These are phyloP conservation scores for Drosophila neotestacea DNA, from an alignment of 2,888 invertebrate species.

Conservation along the genomic window DNA sequence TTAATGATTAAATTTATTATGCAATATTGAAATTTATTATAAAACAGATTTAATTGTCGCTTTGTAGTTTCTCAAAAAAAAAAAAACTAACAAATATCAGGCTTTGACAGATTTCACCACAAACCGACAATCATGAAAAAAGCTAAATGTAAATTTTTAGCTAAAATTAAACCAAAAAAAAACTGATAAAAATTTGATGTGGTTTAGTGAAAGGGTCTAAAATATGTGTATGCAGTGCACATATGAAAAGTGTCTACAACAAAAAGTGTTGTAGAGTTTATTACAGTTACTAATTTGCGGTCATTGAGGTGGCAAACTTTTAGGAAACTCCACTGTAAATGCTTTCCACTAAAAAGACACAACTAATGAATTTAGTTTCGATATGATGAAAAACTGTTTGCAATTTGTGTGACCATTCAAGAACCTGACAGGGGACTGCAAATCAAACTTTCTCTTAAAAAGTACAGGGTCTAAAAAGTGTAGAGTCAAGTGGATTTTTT, in stretches of 20 bases:
- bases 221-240: neutral
- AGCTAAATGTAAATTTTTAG: conserved; percentile 3
- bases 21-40: too few species aligned
- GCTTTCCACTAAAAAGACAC: neutral
- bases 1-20: too few species aligned
- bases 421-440: conserved; percentile 13
- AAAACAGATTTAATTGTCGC: too few species aligned
- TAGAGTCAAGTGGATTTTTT: conserved; percentile 42
- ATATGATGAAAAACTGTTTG: conserved; percentile 13
- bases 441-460: conserved; percentile 6
- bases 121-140: neutral
- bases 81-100: too few species aligned
- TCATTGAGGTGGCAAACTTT: conserved; percentile 23
- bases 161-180: conserved; percentile 1
- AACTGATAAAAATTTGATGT: conserved; percentile 31
- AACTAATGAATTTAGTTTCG: neutral
- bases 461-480: conserved; percentile 1
- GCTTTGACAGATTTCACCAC: too few species aligned
- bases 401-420: neutral
- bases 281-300: conserved; percentile 54
- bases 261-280: conserved; percentile 41
- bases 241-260: conserved; percentile 17
- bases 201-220: conserved; percentile 31
- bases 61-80: too few species aligned
- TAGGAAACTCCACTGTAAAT: neutral